Conservation (phyloP, 2,888 invertebrate species). For the Furcula furcula region DNA sequence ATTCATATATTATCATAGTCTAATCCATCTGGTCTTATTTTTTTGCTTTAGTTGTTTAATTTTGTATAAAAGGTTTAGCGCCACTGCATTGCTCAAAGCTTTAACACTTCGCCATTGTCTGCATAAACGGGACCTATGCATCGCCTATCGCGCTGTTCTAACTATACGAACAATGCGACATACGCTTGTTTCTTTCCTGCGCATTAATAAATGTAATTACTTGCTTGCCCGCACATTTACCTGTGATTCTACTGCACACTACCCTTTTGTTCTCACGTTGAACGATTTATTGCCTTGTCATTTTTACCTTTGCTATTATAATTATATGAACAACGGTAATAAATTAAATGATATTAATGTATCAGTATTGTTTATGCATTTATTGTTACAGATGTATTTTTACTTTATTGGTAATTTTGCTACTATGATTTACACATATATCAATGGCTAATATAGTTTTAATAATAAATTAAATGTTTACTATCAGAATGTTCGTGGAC, state of each 20-base stretch:
- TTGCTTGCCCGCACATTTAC: background rate
- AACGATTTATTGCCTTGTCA: background rate
- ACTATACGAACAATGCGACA: background rate
- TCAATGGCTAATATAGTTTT: background rate
- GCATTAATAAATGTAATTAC: background rate
- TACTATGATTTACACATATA: background rate
- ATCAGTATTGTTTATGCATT: background rate
- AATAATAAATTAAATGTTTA: background rate
- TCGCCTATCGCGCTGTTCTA: constrained; percentile 1
- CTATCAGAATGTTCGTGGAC: constrained; percentile 6
- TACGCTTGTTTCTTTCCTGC: background rate
- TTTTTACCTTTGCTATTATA: background rate
- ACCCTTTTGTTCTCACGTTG: background rate
- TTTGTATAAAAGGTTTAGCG: background rate
- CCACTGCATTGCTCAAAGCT: background rate
- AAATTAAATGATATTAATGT: background rate
- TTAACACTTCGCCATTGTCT: background rate
- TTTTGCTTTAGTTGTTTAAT: background rate
- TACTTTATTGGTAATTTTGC: background rate
- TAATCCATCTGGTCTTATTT: background rate
- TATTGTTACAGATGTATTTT: background rate
- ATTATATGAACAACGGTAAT: background rate
- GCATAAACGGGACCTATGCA: background rate
- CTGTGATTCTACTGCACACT: background rate
- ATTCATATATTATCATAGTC: background rate